phyloP scores from a whole-genome alignment of 2,113 vertebrate genomes.

The Otolemur garnettii region DNA sequence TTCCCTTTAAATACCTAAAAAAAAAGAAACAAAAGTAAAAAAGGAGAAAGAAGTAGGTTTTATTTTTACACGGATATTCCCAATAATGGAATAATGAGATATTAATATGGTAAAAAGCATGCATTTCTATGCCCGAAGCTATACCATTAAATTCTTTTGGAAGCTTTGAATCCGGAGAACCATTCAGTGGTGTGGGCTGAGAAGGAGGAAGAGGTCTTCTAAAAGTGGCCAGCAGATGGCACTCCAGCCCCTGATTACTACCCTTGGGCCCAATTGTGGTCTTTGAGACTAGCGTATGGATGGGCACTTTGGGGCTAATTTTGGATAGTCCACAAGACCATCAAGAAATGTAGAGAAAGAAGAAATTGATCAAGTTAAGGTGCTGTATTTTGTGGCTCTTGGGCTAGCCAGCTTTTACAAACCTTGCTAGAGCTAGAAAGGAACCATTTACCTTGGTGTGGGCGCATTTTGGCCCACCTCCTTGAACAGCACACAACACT shows the following conservation, averaged over 20 bases:
- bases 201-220: not conserved
- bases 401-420: not conserved
- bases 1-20: constrained; percentile 52
- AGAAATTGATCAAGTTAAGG: not conserved
- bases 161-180: constrained; percentile 50
- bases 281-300: not conserved
- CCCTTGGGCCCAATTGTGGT: not conserved
- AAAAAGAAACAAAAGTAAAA: not conserved
- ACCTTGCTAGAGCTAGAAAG: not conserved
- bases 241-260: not conserved
- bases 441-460: not conserved
- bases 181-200: not conserved
- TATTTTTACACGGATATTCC: constrained; percentile 33
- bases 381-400: not conserved
- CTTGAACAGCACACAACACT: not conserved
- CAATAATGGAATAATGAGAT: not conserved
- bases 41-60: not conserved
- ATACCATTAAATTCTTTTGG: not conserved
- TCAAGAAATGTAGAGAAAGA: not conserved
- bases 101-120: constrained; percentile 37
- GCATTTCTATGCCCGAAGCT: constrained; percentile 14
- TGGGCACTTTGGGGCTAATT: constrained; percentile 5
- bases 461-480: constrained; percentile 18
- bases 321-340: not conserved
- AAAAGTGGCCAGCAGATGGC: constrained; percentile 75